phyloP scores from a whole-genome alignment of 92 coral and sea anemone genomes.

The Ricordea florida region DNA sequence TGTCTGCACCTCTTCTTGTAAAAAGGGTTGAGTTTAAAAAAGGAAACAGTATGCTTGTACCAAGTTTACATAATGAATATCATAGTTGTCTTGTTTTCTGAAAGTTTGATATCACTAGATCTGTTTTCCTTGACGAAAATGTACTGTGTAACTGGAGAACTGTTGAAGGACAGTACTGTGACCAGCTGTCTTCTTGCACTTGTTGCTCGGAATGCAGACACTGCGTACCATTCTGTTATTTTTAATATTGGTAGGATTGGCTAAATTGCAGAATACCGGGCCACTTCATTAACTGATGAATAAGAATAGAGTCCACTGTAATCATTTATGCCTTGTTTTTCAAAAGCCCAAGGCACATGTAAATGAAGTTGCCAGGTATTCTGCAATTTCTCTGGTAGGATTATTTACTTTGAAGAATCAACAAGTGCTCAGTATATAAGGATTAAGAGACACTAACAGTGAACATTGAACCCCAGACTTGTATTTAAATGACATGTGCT shows the following conservation, averaged over 20 bases:
- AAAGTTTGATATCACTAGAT: not conserved
- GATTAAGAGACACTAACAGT: too few species aligned
- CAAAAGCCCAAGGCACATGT: too few species aligned
- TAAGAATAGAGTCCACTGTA: too few species aligned
- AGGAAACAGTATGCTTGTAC: not conserved
- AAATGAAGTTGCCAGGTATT: too few species aligned
- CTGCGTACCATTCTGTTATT: conserved; percentile 52
- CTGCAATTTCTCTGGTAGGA: too few species aligned
- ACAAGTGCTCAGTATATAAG: too few species aligned
- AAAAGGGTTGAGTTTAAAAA: too few species aligned
- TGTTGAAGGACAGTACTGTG: conserved; percentile 46
- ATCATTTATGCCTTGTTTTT: too few species aligned
- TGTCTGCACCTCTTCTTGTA: too few species aligned
- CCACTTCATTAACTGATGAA: not conserved
- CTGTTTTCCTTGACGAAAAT: conserved; percentile 23
- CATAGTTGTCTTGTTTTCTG: not conserved
- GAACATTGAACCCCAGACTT: too few species aligned
- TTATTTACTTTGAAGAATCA: too few species aligned
- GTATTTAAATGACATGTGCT: not conserved
- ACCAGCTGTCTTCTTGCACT: conserved; percentile 59
- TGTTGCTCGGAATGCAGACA: conserved; percentile 57
- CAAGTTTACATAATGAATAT: not conserved
- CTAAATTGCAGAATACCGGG: not conserved
- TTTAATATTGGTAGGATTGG: not conserved
- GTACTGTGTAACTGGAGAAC: conserved; percentile 57